A percentile compares a stretch with the other conserved stretches of the same genome.
phyloP scores from a whole-genome alignment of 1,140 invertebrate genomes.

The Zaprionus inermis region DNA sequence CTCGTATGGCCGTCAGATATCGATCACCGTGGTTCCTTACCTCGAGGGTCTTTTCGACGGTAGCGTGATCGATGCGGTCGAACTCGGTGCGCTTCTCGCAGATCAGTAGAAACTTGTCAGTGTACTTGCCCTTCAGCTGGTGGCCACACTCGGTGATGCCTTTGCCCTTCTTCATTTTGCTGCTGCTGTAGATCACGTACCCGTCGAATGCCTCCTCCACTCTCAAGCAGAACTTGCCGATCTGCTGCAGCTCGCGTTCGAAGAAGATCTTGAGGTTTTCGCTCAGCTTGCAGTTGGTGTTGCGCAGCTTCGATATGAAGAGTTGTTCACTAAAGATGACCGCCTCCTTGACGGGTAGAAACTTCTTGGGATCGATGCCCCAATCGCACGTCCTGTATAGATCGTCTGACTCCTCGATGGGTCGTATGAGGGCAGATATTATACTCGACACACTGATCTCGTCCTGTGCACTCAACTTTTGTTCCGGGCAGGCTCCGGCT shows the following conservation, averaged over 20 bases:
- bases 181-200: slow-evolving; percentile 74
- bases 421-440: slow-evolving; percentile 59
- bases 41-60: slow-evolving; percentile 66
- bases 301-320: slow-evolving; percentile 63
- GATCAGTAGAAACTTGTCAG: slow-evolving; percentile 73
- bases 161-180: slow-evolving; percentile 70
- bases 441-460: slow-evolving; percentile 80
- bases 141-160: slow-evolving; percentile 66
- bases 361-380: slow-evolving; percentile 64
- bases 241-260: slow-evolving; percentile 68
- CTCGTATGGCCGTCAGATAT: slow-evolving; percentile 61
- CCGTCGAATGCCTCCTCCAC: slow-evolving; percentile 74
- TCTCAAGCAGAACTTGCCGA: slow-evolving; percentile 69
- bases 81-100: slow-evolving; percentile 74
- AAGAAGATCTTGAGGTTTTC: slow-evolving; percentile 71
- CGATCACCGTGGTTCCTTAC: slow-evolving; percentile 64
- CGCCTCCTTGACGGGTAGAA: slow-evolving; percentile 62
- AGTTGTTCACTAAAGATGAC: slow-evolving; percentile 68
- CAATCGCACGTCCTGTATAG: slow-evolving; percentile 57
- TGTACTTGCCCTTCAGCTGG: slow-evolving; percentile 72
- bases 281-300: slow-evolving; percentile 68
- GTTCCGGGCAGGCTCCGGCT: slow-evolving; percentile 48
- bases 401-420: slow-evolving; percentile 60
- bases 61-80: slow-evolving; percentile 69
- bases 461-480: slow-evolving; percentile 63